Evolutionary conservation across 2,888 invertebrate species (phyloP), one percentile per base, ranked within the genome.

Genomic region (Drosophila mettleri): DNA sequence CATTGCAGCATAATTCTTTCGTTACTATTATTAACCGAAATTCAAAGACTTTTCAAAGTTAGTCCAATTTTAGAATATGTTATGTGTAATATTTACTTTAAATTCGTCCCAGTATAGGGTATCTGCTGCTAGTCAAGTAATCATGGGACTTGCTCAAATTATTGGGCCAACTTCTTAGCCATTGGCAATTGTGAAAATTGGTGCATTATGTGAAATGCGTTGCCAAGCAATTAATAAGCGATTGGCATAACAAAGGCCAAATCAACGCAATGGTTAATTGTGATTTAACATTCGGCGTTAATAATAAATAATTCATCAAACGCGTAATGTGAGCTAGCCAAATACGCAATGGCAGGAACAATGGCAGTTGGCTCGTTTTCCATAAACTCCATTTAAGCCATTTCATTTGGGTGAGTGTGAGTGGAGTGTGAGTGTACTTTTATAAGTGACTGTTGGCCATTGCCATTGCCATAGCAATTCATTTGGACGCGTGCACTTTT

Each of bases 281-380:
- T 61, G 74, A 78, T 78, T 70, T 69, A 66, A 69, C 58, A 69
- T 76, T 68, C 60, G 45, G 43, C 66, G 58, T 70, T 73, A 73
- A 73, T 64, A 58, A 61, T 74, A 61, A 70, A 78, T 78, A 78
- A 78, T 74, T 59, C 55, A 69, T 41, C 51, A 70, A 70, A 22
- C 49, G 34, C 49, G 61, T 62, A 78, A 53, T 38, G 41, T n/a
- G 52, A 45, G 62, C 67, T 45, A 38, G n/a, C 27, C 12, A 51
- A 54, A 39, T 39, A 51, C 34, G 55, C 45, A 72, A 62, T 34
- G 18, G 27, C 27, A 16, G 24, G 24, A 43, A 10, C 24, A 10
- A 18, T 6, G 22, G n/a, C 73, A 62, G 67, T 46, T 77, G 66
- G 12, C 29, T 54, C 46, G 22, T 49, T 41, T 39, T 46, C 41